phyloP scores from a whole-genome alignment of 2,113 vertebrate species.

The Hippopotamus amphibius region DNA sequence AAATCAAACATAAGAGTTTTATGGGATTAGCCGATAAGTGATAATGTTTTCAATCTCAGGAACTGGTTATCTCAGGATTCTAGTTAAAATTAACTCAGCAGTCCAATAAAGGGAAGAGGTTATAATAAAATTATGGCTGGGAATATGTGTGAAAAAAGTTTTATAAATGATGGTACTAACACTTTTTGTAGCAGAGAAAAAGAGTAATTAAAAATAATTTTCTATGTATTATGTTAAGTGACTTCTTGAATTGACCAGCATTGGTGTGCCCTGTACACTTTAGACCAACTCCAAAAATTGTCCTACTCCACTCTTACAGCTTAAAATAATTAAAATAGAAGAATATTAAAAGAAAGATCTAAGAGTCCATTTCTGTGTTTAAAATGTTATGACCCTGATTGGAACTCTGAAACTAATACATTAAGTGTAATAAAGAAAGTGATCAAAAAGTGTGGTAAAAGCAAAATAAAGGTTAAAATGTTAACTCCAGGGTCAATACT shows the following conservation, averaged over 20 bases:
- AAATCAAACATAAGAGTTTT: background rate
- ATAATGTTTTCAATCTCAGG: background rate
- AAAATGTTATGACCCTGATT: slow-evolving; percentile 44
- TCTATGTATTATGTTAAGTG: background rate
- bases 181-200: background rate
- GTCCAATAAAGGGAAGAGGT: background rate
- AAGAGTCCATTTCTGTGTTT: slow-evolving; percentile 14
- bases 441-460: background rate
- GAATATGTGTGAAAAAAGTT: background rate
- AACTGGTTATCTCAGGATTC: background rate
- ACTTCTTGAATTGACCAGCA: background rate
- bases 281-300: background rate
- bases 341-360: slow-evolving; percentile 24
- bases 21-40: background rate
- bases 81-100: background rate
- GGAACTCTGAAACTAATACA: slow-evolving; percentile 38
- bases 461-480: slow-evolving; percentile 52
- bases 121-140: background rate
- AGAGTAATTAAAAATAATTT: background rate
- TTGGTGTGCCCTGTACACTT: background rate
- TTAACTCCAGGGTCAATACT: background rate
- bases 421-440: slow-evolving; percentile 58
- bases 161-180: background rate
- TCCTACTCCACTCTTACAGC: background rate
- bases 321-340: slow-evolving; percentile 69